Percentiles rank a stretch among this genome's conserved stretches.
Evolutionary conservation across 2,113 vertebrate genomes (phyloP).

Genomic region (Apeltes quadracus): DNA sequence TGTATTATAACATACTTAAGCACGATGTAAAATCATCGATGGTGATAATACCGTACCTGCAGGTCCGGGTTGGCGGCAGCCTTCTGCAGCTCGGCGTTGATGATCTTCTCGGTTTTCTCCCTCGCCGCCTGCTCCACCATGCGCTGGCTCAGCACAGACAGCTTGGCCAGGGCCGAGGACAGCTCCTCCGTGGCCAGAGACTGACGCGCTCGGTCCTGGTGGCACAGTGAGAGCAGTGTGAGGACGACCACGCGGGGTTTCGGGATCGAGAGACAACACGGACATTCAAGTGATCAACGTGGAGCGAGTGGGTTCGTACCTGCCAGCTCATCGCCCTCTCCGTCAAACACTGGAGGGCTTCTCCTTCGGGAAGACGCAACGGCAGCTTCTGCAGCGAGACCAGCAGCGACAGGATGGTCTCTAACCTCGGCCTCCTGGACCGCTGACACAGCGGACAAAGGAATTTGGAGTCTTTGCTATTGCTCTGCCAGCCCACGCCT

Average conservation of each 20-base stretch:
- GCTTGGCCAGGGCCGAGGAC: slow-evolving; percentile 95
- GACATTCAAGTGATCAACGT: background rate
- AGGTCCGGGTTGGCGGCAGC: slow-evolving; percentile 97
- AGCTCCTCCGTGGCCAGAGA: slow-evolving; percentile 93
- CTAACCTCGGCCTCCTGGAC: slow-evolving; percentile 91
- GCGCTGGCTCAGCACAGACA: slow-evolving; percentile 95
- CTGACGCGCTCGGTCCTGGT: slow-evolving; percentile 89
- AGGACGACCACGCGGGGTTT: background rate
- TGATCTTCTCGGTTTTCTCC: slow-evolving; percentile 98
- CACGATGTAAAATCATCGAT: background rate
- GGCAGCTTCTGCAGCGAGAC: slow-evolving; percentile 98
- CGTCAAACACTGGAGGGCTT: slow-evolving; percentile 94
- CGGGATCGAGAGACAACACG: background rate
- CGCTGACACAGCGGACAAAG: slow-evolving; percentile 94
- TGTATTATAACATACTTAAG: background rate
- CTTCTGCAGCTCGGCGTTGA: slow-evolving; percentile 97
- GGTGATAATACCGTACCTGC: slow-evolving; percentile 80
- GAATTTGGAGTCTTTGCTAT: slow-evolving; percentile 95
- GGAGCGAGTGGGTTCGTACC: slow-evolving; percentile 33
- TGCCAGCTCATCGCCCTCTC: slow-evolving; percentile 99
- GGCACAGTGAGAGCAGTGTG: background rate
- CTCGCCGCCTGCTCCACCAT: slow-evolving; percentile 98
- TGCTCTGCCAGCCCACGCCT: slow-evolving; percentile 89
- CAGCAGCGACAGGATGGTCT: slow-evolving; percentile 95
- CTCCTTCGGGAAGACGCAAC: slow-evolving; percentile 92